phyloP scores from a whole-genome alignment of 2,797 vertebrate genomes.

The Mormyrus hasselquistii region DNA sequence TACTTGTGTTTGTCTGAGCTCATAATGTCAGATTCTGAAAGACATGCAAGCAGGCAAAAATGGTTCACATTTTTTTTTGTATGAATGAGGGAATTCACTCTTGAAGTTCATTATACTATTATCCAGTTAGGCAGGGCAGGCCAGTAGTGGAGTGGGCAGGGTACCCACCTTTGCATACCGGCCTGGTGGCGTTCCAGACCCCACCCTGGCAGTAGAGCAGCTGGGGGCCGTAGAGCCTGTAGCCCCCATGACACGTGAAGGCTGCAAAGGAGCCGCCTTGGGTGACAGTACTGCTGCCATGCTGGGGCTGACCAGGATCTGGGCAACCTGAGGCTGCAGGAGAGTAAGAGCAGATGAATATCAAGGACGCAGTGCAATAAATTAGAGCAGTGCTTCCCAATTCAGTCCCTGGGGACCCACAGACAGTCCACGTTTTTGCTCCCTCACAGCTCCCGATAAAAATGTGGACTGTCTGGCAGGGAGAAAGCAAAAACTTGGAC shows the following conservation, averaged over 20 bases:
- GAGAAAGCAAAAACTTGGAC: not conserved
- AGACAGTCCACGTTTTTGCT: not conserved
- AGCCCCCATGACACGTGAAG: slow-evolving; percentile 55
- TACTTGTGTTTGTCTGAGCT: slow-evolving; percentile 31
- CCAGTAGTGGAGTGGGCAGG: not conserved
- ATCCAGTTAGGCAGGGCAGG: not conserved
- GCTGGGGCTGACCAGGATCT: slow-evolving; percentile 35
- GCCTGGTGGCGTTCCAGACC: slow-evolving; percentile 55
- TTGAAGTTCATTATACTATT: not conserved
- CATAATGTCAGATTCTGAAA: slow-evolving; percentile 54
- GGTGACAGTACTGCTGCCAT: slow-evolving; percentile 47
- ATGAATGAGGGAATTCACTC: not conserved
- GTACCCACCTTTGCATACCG: slow-evolving; percentile 57
- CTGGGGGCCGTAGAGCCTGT: slow-evolving; percentile 48
- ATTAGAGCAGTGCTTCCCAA: not conserved
- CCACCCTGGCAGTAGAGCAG: slow-evolving; percentile 58
- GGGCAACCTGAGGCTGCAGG: slow-evolving; percentile 52
- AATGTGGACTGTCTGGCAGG: not conserved
- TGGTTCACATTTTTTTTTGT: not conserved
- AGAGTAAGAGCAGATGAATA: not conserved
- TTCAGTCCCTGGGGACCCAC: not conserved
- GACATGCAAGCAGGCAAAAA: not conserved
- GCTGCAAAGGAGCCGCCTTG: slow-evolving; percentile 46
- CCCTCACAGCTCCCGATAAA: not conserved
- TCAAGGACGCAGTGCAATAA: not conserved